Evolutionary conservation across 2,797 vertebrate species (phyloP), one percentile per base, ranked within the genome.

Genomic region (Galago senegalensis): DNA sequence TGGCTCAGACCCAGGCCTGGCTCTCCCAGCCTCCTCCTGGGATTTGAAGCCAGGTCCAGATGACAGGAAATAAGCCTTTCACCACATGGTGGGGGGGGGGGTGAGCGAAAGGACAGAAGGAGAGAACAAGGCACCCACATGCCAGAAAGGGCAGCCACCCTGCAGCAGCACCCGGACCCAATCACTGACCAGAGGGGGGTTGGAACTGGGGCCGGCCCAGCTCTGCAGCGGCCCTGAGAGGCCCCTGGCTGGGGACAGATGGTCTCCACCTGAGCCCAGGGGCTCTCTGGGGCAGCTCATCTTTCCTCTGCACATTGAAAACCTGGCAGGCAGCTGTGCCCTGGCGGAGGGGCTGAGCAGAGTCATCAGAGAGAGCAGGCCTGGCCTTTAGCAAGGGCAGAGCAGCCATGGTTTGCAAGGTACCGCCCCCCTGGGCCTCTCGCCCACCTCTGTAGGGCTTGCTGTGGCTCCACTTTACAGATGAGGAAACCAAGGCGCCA

Each of bases 141-240:
- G 72, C 58, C 7, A 4, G 25, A 49, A 31, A 25, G 43, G 27
- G n/a, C 1, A 6, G 77, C 43, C 1, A 12, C 31, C 25, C 58
- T 0, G 0, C 75, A 5, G 69, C 31, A 1, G 12, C 76, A 10
- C 46, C 1, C 16, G 14, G 43, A 27, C 13, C 56, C 3, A 0
- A 29, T 61, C 56, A 3, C 49, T 34, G 49, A n/a, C 58, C 16
- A 7, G 37, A 56, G 25, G 20, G 43, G 63, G 49, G 5, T 31
- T 2, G 0, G 65, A 27, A 0, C 20, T 53, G 23, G 2, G 49
- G 27, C n/a, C 0, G 25, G 67, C 40, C 70, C 37, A 4, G 7
- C 29, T 8, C 0, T 10, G 34, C 49, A 73, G 37, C 12, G 0
- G 34, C 18, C 49, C 3, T 7, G 0, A 3, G 34, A 16, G n/a